Percentiles rank a stretch among this genome's conserved stretches.
Conservation (phyloP, 2,113 vertebrate genomes). For the Caretta caretta region DNA sequence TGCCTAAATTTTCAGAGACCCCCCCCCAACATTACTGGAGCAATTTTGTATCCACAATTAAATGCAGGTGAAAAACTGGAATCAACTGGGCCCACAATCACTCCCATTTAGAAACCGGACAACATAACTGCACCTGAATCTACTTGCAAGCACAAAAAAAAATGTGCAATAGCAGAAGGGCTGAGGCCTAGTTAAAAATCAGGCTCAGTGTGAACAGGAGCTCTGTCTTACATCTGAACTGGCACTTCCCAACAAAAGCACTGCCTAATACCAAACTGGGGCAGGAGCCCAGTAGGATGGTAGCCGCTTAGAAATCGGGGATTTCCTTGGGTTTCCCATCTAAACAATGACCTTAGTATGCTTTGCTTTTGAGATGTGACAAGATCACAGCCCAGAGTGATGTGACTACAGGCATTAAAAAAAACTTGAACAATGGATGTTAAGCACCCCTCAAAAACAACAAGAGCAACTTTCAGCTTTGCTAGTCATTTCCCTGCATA, state of each 20-base stretch:
- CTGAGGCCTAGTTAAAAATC: neutral
- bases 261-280: neutral
- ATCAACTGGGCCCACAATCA: neutral
- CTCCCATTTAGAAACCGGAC: neutral
- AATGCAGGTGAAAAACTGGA: neutral
- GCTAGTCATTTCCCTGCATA: too few species aligned
- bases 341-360: neutral
- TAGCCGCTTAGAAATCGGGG: neutral
- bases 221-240: neutral
- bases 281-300: too few species aligned
- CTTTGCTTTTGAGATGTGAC: neutral
- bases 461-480: neutral
- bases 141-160: neutral
- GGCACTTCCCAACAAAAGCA: neutral
- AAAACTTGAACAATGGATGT: neutral
- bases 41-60: neutral
- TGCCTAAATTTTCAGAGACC: neutral
- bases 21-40: neutral
- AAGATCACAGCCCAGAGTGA: neutral
- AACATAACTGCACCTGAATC: neutral
- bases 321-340: neutral
- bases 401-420: neutral
- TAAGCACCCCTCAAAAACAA: neutral
- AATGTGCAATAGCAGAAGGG: neutral
- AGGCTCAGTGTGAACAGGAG: neutral